Evolutionary conservation across 2,888 invertebrate species (phyloP), one percentile per base, ranked within the genome.

Genomic region (Eristalis tenax): DNA sequence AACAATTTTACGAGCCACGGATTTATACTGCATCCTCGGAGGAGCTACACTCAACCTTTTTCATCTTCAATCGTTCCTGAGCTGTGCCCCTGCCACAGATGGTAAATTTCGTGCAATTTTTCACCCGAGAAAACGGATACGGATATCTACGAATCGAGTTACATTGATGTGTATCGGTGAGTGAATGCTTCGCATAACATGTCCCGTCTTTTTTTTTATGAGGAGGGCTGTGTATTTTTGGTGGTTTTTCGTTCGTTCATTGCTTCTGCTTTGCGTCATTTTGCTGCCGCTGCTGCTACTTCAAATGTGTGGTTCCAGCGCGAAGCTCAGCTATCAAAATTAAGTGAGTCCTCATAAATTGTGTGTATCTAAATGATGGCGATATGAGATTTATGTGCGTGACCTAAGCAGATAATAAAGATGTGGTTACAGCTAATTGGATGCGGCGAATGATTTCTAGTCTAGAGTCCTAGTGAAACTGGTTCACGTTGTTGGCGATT

Each of bases 81-180:
- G 28, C 28, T 28, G 28, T 28, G 28, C 28, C 28, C 28, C 28
- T 10, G 66, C 26, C 23, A 71, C 69, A 70, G 69, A 18, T 35
- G 70, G 63, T 63, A 66, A 59, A 75, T 66, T 68, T 79, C 28
- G 61, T 50, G 56, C 78, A 59, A 63, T 50, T 78, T 78, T 78
- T 75, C 22, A 66, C 77, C 22, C 73, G 18, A n/a, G 26, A 28
- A 59, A 59, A 13, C 59, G 59, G 59, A 59, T 59, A 86, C 64
- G 85, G 85, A 86, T 86, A 86, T 78, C 74, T 74, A 70, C 74
- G 73, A 65, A 68, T 66, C 35, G 57, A 65, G 22, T 74, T 80
- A 69, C 38, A 79, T 50, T 71, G 23, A 63, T 73, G 59, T 26
- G 43, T 50, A 38, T 69, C 40, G 77, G 64, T 82, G 56, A 68